phyloP scores from a whole-genome alignment of 2,888 invertebrate species.

The Sphecodes monilicornis region DNA sequence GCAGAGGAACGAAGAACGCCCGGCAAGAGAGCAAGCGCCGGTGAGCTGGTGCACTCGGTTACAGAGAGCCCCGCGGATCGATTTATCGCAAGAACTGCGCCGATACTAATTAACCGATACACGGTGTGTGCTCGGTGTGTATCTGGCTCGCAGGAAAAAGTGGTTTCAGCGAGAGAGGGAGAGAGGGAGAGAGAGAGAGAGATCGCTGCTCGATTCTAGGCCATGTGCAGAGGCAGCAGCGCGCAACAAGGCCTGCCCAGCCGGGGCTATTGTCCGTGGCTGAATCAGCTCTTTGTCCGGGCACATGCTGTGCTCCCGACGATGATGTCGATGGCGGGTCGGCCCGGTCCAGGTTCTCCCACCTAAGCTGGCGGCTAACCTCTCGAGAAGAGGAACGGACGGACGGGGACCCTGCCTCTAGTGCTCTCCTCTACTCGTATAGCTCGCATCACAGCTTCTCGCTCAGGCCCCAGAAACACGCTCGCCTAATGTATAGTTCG shows the following conservation, averaged over 20 bases:
- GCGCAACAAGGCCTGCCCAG: constrained; percentile 43
- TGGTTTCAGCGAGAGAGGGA: constrained; percentile 26
- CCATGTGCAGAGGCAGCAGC: constrained; percentile 31
- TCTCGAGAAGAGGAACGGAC: constrained; percentile 31
- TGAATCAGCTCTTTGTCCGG: constrained; percentile 73
- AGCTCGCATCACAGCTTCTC: constrained; percentile 8
- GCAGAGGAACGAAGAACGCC: not conserved
- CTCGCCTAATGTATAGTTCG: constrained; percentile 34
- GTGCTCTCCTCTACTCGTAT: constrained; percentile 5
- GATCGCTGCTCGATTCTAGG: constrained; percentile 21
- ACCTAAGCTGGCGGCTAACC: constrained; percentile 27
- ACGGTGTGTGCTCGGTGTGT: not conserved
- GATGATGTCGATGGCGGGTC: constrained; percentile 51
- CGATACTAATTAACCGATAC: constrained; percentile 32
- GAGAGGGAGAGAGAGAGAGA: too few relatives aligned
- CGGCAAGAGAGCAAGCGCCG: not conserved
- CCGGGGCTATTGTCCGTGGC: constrained; percentile 69
- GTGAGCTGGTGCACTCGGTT: not conserved
- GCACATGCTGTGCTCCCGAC: constrained; percentile 62
- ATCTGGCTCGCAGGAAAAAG: constrained; percentile 24
- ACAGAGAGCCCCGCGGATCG: constrained; percentile 24
- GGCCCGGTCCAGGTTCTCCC: constrained; percentile 40
- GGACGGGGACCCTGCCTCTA: constrained; percentile 31
- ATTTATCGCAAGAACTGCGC: constrained; percentile 26
- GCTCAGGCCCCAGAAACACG: constrained; percentile 40